Evolutionary conservation across 2,113 vertebrate genomes (phyloP).

Genomic region (Gavialis gangeticus): DNA sequence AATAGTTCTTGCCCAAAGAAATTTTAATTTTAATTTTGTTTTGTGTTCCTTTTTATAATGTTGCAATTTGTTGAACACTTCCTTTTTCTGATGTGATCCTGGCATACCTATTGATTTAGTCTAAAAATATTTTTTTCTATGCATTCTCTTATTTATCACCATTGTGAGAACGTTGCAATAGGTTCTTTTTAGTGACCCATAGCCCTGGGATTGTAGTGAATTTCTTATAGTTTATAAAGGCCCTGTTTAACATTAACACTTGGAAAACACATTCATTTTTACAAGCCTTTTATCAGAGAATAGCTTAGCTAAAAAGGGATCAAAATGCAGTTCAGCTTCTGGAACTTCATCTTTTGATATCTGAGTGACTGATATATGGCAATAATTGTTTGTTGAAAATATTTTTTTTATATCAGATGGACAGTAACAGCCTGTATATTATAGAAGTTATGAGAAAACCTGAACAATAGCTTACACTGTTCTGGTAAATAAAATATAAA

Average conservation of each 20-base stretch:
- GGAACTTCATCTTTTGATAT: background rate
- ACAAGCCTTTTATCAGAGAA: background rate
- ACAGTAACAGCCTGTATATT: background rate
- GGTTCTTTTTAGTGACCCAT: background rate
- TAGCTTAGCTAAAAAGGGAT: background rate
- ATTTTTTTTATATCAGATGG: background rate
- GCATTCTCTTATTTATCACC: background rate
- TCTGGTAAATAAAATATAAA: background rate
- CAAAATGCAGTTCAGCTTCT: background rate
- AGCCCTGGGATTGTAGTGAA: background rate
- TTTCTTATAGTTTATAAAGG: background rate
- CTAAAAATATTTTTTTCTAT: background rate
- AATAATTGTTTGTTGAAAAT: background rate
- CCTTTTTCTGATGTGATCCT: background rate
- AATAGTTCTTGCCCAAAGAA: background rate
- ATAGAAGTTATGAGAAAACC: background rate
- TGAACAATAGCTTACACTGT: background rate
- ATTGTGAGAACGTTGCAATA: background rate
- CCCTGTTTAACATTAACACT: background rate
- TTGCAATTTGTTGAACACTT: background rate
- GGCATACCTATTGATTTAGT: background rate
- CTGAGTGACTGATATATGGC: background rate
- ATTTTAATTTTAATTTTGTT: no score
- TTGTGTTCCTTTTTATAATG: background rate
- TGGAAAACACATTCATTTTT: background rate